Evolutionary conservation across 2,888 invertebrate genomes (phyloP), one percentile per base, ranked within the genome.

Genomic region (Poecilus cupreus): DNA sequence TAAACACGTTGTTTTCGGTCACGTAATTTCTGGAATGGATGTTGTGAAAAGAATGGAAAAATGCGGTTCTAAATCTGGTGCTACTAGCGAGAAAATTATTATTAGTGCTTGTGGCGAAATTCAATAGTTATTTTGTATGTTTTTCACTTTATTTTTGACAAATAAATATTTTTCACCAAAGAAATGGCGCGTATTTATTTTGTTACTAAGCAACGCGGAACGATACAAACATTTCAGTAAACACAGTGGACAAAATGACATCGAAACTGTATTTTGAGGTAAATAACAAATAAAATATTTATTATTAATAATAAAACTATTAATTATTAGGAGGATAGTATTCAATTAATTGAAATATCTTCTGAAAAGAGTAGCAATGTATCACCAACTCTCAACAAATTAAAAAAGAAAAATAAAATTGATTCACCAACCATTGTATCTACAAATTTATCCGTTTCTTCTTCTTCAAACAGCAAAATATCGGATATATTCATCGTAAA

Each of bases 1-100:
- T 32, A 99, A 99, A 88, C 99, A 99, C 89, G 98, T 99, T 6
- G 99, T 98, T 0, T 99, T 99, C 90, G 99, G 99, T 0, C 96
- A 97, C 88, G 97, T 99, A 20, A 94, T 97, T 80, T 96, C 96
- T 84, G 98, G 98, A 0, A 91, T 98, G 87, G 97, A 98, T 88
- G 95, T 98, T 0, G 91, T 98, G 0, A 94, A 96, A 88, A 96
- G 97, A 89, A 96, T 98, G 90, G 98, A 98, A 92, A 93, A 93
- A 85, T 96, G 93, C 87, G 97, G 97, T 13, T 93, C 93, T 57
- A 97, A 96, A 89, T 90, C 93, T 3, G 97, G 97, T 3, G 92
- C 94, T 2, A 94, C 96, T 0, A 92, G 94, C 0, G 94, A 96
- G 85, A 96, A 95, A 91, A 93, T 97, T 80, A 91, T 92, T 3